Conservation (phyloP, 2,888 invertebrate species). For the Polietes domitor region DNA sequence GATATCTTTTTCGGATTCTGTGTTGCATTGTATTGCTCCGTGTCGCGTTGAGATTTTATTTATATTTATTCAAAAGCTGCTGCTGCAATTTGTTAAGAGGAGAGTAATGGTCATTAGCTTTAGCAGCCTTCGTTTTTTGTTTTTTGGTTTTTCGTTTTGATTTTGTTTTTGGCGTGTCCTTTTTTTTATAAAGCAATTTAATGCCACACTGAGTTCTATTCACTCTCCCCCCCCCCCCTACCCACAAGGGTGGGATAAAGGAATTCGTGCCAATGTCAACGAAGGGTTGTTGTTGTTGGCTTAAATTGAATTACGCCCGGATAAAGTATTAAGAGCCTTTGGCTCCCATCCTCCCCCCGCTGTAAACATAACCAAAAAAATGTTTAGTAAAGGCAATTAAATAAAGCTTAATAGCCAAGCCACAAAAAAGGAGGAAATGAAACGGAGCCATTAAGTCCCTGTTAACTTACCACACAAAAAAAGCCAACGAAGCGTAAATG, state of each 20-base stretch:
- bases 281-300: constrained; percentile 63
- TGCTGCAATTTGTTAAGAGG: constrained; percentile 50
- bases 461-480: not conserved
- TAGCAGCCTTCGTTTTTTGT: not conserved
- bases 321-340: not conserved
- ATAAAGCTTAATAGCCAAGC: not conserved
- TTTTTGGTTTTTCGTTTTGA: not conserved
- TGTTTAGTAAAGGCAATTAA: not conserved
- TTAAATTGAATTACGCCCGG: constrained; percentile 59
- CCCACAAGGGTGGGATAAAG: not conserved
- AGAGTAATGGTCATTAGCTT: constrained; percentile 65
- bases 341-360: not conserved
- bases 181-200: constrained; percentile 43
- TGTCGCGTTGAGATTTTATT: constrained; percentile 48
- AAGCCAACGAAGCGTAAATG: not conserved
- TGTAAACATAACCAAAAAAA: not conserved
- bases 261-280: not conserved
- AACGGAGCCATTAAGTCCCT: not conserved
- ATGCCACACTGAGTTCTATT: constrained; percentile 5
- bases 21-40: constrained; percentile 10
- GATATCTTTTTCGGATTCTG: constrained; percentile 28
- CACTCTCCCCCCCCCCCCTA: no score
- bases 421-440: not conserved
- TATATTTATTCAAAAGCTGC: constrained; percentile 58
- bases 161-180: constrained; percentile 25